phyloP scores from a whole-genome alignment of 2,113 vertebrate genomes.

The Globicephala melas region DNA sequence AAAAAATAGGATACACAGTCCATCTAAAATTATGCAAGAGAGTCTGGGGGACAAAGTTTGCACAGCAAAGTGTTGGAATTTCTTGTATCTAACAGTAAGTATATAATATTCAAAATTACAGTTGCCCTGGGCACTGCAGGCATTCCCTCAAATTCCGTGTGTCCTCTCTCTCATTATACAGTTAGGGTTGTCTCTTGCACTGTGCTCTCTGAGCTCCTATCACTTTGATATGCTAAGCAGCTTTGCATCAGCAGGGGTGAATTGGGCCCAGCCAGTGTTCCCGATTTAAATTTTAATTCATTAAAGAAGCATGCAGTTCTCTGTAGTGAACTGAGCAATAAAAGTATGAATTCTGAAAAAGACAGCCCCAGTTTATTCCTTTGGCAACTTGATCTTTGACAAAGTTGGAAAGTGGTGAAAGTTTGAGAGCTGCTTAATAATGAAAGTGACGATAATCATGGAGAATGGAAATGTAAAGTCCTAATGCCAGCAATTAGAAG shows the following conservation, averaged over 20 bases:
- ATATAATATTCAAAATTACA: slow-evolving; percentile 25
- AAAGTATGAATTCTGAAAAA: slow-evolving; percentile 52
- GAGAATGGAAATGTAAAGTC: slow-evolving; percentile 50
- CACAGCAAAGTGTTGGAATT: not conserved
- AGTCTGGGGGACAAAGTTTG: not conserved
- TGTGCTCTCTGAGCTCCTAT: not conserved
- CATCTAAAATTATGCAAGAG: not conserved
- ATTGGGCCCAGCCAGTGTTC: slow-evolving; percentile 43
- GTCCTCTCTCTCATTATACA: slow-evolving; percentile 5
- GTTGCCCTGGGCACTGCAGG: not conserved
- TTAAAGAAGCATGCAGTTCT: slow-evolving; percentile 36
- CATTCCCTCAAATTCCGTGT: not conserved
- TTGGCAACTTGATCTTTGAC: slow-evolving; percentile 51
- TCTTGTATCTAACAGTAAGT: not conserved
- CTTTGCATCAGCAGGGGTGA: slow-evolving; percentile 49
- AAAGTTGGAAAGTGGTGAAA: slow-evolving; percentile 24
- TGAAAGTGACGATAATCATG: slow-evolving; percentile 36
- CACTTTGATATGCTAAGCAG: slow-evolving; percentile 64
- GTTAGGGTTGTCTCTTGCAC: not conserved
- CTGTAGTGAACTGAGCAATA: slow-evolving; percentile 34
- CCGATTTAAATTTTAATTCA: slow-evolving; percentile 69
- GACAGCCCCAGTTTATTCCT: slow-evolving; percentile 45
- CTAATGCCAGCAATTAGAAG: slow-evolving; percentile 58
- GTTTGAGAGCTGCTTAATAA: slow-evolving; percentile 26
- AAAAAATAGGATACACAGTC: not conserved